Evolutionary conservation across 2,888 invertebrate species (phyloP).

Genomic region (Acleris cristana): DNA sequence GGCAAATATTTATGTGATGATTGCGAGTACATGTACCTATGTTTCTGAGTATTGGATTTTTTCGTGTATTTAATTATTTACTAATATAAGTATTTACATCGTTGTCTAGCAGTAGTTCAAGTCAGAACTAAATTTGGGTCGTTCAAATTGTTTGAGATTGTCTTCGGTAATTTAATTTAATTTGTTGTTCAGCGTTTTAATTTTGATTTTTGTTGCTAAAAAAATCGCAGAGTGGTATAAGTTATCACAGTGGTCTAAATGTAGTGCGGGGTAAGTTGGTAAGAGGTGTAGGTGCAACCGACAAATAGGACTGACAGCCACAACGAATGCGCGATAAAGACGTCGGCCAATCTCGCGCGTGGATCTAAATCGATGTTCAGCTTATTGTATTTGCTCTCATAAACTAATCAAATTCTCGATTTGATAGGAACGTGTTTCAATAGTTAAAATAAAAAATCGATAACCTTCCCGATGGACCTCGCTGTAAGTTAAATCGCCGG

Average conservation of each 20-base stretch:
- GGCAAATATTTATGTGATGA: too few relatives aligned
- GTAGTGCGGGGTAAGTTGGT: constrained; percentile 12
- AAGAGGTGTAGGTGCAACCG: background rate
- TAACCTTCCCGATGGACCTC: constrained; percentile 25
- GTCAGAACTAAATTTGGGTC: too few relatives aligned
- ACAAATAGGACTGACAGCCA: constrained; percentile 11
- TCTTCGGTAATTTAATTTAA: too few relatives aligned
- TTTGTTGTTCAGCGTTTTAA: too few relatives aligned
- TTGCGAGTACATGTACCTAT: too few relatives aligned
- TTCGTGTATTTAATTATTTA: too few relatives aligned
- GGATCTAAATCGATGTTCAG: constrained; percentile 45
- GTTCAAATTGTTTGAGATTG: too few relatives aligned
- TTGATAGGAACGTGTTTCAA: background rate
- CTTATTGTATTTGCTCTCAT: constrained; percentile 20
- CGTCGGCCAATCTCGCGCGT: constrained; percentile 44
- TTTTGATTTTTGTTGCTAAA: too few relatives aligned
- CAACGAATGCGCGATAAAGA: constrained; percentile 23
- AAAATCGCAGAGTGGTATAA: too few relatives aligned
- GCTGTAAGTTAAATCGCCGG: constrained; percentile 17
- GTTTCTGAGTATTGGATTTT: too few relatives aligned
- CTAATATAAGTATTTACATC: too few relatives aligned
- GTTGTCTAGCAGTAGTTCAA: too few relatives aligned
- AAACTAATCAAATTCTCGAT: constrained; percentile 6
- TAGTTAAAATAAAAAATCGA: constrained; percentile 3
- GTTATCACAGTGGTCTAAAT: background rate